These are phyloP conservation scores for Andrena bicolor DNA, from an alignment of 2,888 invertebrate species.

Conservation along the genomic window DNA sequence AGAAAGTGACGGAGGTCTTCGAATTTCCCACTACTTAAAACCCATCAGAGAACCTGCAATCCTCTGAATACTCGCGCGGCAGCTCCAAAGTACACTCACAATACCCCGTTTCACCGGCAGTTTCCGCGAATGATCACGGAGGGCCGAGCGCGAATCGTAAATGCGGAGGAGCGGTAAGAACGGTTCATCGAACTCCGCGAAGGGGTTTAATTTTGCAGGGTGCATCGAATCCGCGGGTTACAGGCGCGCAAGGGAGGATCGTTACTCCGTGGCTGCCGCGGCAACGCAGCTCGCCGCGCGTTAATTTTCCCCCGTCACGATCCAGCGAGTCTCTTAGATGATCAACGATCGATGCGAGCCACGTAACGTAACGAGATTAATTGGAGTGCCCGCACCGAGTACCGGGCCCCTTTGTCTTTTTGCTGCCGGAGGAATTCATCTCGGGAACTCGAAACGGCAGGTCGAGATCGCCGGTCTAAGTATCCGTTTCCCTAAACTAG, in stretches of 20 bases:
- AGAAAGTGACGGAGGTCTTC: no score
- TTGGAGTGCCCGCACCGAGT: neutral
- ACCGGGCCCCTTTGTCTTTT: neutral
- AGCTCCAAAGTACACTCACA: no score
- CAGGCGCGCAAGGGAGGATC: conserved; percentile 20
- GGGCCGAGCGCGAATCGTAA: neutral
- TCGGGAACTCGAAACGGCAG: no score
- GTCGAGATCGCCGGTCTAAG: no score
- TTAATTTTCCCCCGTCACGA: conserved; percentile 35
- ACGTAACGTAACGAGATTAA: conserved; percentile 20
- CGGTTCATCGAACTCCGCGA: neutral
- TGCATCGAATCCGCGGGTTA: conserved; percentile 21
- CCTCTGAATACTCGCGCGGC: no score
- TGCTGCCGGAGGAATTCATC: conserved; percentile 1
- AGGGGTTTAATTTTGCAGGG: neutral
- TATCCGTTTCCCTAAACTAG: no score
- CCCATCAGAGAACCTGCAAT: no score
- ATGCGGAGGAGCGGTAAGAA: neutral
- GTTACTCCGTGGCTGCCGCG: conserved; percentile 42
- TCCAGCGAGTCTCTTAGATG: conserved; percentile 5
- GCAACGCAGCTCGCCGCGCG: conserved; percentile 19
- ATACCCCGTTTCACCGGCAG: neutral
- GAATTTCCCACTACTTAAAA: no score
- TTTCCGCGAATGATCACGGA: neutral
- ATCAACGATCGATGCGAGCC: conserved; percentile 20